Evolutionary conservation across 30 jellyfish, hydroid and myxozoan species (phyloP), one percentile per base, ranked within the genome.

Genomic region (Hydractinia symbiolongicarpus): DNA sequence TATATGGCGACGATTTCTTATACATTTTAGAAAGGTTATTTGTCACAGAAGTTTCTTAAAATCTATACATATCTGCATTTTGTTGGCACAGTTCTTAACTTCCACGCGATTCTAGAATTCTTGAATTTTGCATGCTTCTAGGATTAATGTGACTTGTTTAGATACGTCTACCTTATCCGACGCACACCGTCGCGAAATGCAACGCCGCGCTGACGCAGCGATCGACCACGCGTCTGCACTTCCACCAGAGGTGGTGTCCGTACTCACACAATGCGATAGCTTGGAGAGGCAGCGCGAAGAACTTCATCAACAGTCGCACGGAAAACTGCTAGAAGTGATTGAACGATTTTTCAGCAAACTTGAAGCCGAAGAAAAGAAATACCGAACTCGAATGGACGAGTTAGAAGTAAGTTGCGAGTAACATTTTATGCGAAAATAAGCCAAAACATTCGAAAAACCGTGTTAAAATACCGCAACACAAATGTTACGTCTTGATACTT

Each of bases 171-270:
- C 50, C 53, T 58, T 77, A 61, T 20, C 75, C 55, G 85, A 77
- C 55, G 85, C 85, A 57, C 44, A 55, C 44, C 75, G 60, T 30
- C 85, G 83, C 21, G 85, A 77, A 54, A 17, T 77, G 54, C 85
- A 77, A 61, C 78, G 85, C 17, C 78, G 79, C 54, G 76, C 11
- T 52, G 77, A 77, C 77, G 55, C 81, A 9, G 77, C 85, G 4
- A 55, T 77, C 55, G 85, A 77, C 44, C 85, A 77, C 56, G 85
- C 98, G 44, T 87, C 98, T 4, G 96, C 89, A 4, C 83, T 92
- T 19, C 96, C 98, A 9, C 96, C 98, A 9, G 98, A 92, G 71
- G 98, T 92, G 52, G 98, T 92, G 73, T 86, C 96, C 55, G 96
- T 92, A 16, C 73, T 92, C 68, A 86, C 96, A 14, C 95, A 83